phyloP scores from a whole-genome alignment of 92 coral and sea anemone species.

The Zoanthus solanderi region DNA sequence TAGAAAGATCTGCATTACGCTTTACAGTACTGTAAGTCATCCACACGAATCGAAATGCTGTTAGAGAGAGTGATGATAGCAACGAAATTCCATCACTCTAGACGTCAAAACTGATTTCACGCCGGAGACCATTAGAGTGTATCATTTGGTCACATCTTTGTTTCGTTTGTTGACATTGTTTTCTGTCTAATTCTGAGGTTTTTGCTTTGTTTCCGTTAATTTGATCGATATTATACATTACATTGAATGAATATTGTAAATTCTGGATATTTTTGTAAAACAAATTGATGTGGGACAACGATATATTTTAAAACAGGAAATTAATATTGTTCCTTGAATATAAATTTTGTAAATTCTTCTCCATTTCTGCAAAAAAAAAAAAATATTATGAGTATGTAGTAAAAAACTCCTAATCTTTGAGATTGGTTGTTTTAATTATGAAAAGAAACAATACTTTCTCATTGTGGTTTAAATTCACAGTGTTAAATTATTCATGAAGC shows the following conservation, averaged over 20 bases:
- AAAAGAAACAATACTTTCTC: background rate
- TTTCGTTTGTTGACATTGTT: conserved; percentile 30
- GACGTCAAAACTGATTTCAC: conserved; percentile 1
- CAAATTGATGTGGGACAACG: background rate
- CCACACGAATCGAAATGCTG: background rate
- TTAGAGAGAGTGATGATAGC: conserved; percentile 18
- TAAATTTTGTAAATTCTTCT: background rate
- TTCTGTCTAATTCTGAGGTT: conserved; percentile 3
- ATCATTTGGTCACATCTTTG: conserved; percentile 28
- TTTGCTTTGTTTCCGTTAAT: conserved; percentile 41
- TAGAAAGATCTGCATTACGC: background rate
- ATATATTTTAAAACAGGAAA: conserved; percentile 24
- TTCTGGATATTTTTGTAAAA: conserved; percentile 12
- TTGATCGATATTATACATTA: conserved; percentile 43
- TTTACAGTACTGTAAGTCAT: background rate
- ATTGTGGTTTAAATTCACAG: conserved; percentile 30
- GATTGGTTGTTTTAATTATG: conserved; percentile 20
- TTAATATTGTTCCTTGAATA: background rate
- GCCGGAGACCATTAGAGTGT: conserved; percentile 23
- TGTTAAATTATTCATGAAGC: conserved; percentile 23
- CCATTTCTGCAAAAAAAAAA: background rate
- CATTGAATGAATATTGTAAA: conserved; percentile 23
- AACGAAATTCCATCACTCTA: conserved; percentile 32
- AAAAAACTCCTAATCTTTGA: background rate
- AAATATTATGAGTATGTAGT: background rate